Conservation (phyloP, 2,797 vertebrate genomes). For the Peromyscus attwateri region DNA sequence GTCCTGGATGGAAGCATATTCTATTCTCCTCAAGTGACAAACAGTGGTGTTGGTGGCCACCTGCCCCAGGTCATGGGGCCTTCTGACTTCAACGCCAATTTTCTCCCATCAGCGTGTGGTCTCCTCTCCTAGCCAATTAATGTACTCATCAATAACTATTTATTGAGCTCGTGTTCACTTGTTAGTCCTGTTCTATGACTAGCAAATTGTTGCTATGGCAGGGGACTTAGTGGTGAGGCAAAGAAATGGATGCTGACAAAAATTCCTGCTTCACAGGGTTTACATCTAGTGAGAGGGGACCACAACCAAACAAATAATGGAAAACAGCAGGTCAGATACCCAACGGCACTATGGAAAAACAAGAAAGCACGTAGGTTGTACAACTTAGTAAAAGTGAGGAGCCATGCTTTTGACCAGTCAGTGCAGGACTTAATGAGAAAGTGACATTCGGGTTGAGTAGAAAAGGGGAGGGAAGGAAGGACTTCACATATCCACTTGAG, state of each 20-base stretch:
- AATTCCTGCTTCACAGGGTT: conserved; percentile 2
- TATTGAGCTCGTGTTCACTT: conserved; percentile 20
- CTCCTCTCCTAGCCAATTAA: conserved; percentile 2
- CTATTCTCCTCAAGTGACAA: conserved; percentile 6
- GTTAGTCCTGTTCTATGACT: conserved; percentile 8
- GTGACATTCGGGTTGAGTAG: neutral
- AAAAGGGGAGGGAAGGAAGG: neutral
- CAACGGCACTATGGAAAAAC: neutral
- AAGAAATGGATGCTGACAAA: neutral
- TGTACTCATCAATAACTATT: conserved; percentile 7
- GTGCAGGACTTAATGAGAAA: neutral
- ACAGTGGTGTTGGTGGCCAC: conserved; percentile 22
- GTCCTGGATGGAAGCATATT: neutral
- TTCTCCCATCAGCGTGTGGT: neutral
- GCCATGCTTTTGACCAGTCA: neutral
- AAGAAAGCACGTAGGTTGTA: neutral
- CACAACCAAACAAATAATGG: neutral
- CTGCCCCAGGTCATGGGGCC: conserved; percentile 3
- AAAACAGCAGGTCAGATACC: neutral
- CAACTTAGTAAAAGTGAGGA: neutral
- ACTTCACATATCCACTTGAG: neutral
- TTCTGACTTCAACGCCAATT: neutral
- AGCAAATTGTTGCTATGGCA: neutral
- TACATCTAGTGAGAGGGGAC: conserved; percentile 15
- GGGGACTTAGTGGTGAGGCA: neutral